These are phyloP conservation scores for Rhipidura dahli DNA, from an alignment of 2,113 vertebrate genomes.

Conservation along the genomic window DNA sequence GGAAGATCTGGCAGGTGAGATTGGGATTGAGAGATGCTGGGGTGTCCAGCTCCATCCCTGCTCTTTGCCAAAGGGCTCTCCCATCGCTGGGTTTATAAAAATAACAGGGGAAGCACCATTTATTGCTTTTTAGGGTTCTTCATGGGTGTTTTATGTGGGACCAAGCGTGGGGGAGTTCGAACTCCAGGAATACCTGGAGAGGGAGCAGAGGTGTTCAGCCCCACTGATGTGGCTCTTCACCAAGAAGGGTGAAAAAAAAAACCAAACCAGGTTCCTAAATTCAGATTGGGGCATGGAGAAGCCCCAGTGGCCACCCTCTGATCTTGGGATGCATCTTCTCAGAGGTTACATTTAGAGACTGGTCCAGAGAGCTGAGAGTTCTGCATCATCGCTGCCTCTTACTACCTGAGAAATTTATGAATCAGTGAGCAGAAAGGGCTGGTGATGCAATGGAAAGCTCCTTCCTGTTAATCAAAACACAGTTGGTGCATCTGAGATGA, in stretches of 20 bases:
- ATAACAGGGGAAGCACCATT: not conserved
- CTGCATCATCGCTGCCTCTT: not conserved
- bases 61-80: not conserved
- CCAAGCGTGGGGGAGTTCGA: not conserved
- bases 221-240: not conserved
- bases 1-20: slow-evolving; percentile 91
- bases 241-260: not conserved
- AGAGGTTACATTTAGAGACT: not conserved
- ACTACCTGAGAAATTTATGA: not conserved
- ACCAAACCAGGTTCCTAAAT: not conserved
- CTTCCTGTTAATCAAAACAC: slow-evolving; percentile 53
- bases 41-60: not conserved
- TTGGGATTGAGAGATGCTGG: not conserved
- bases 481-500: slow-evolving; percentile 23
- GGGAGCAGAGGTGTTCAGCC: not conserved
- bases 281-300: not conserved
- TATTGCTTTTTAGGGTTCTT: not conserved
- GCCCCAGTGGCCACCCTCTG: not conserved
- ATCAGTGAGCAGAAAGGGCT: not conserved
- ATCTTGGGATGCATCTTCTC: not conserved
- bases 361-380: not conserved
- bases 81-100: not conserved
- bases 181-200: not conserved
- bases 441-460: slow-evolving; percentile 13
- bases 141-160: not conserved